Base-by-base conservation (phyloP, 1,140 invertebrate genomes). In the Hycleus phaleratus region DNA sequence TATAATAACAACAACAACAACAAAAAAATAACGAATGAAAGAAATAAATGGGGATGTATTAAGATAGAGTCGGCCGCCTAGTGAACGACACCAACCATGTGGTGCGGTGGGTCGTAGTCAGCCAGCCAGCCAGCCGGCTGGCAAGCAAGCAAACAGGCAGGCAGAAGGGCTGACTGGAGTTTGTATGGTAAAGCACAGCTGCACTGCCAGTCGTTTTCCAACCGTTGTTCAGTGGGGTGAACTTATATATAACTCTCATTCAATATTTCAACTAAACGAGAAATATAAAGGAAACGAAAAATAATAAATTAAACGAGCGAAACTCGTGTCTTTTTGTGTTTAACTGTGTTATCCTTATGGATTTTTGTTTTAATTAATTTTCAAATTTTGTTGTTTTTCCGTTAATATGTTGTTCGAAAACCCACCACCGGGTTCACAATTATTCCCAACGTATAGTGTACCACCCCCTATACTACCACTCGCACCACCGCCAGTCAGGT, bases 371-470 rank as follows among this genome's bases (percentile, higher is more conserved):
- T 18, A 18, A 32, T 32, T 7, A 32, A 32, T 3, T 42, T n/a
- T 2, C 42, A 43, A 38, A 3, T 7, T 25, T 26, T 11, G 51
- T 44, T n/a, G 38, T 53, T 24, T 12, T 46, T 43, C 25, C 42
- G 24, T 53, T 38, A 52, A 38, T 42, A 69, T 69, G 67, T 42
- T 69, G 46, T 69, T 67, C 55, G 67, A 69, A 46, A 67, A 61
- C 51, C 45, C 61, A 10, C 45, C 63, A 25, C 52, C 50, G 10
- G 59, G 47, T 49, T 38, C 58, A 18, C 60, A 67, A 51, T 50
- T 67, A 46, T 62, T 66, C 49, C 46, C 60, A 11, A 58, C 67
- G 38, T 69, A 69, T 53, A 59, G 56, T n/a, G 62, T 69, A 38
- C 67, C 67, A 18, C 67, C 67, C 38, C 65, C 67, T 26, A 59